A percentile compares a stretch with the other conserved stretches of the same genome.
These are phyloP conservation scores for Callaeas wilsoni DNA, from an alignment of 2,113 vertebrate genomes.

Conservation along the genomic window DNA sequence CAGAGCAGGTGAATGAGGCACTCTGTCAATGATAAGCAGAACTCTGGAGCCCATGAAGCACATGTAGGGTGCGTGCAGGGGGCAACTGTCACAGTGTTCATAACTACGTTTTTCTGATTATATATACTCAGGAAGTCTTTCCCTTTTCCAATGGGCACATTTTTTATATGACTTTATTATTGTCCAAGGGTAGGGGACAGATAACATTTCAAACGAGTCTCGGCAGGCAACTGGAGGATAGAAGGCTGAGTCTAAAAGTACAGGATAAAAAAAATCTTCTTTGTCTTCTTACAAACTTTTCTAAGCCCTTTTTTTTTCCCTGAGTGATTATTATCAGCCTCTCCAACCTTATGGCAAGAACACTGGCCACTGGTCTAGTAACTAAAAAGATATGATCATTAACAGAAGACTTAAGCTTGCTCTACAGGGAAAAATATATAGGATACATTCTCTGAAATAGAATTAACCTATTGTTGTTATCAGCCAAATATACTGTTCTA, in stretches of 20 bases:
- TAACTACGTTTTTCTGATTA: neutral
- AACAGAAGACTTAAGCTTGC: neutral
- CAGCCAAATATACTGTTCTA: neutral
- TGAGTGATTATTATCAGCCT: neutral
- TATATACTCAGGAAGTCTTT: neutral
- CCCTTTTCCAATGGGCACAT: neutral
- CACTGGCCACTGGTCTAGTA: neutral
- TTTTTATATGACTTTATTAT: neutral
- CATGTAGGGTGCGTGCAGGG: rapidly evolving
- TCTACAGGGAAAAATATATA: neutral
- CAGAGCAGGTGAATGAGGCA: neutral
- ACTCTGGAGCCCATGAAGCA: neutral
- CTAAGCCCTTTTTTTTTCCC: rapidly evolving
- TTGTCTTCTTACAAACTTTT: neutral
- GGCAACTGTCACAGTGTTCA: neutral
- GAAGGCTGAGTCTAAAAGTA: neutral
- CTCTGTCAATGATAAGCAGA: neutral
- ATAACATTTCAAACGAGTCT: neutral
- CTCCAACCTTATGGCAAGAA: neutral
- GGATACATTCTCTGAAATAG: neutral
- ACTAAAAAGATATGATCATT: neutral
- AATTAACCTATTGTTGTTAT: neutral
- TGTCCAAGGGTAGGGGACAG: neutral
- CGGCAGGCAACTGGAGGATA: neutral
- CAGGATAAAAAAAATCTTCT: neutral